These are phyloP conservation scores for Zeugodacus cucurbitae DNA, from an alignment of 1,140 invertebrate genomes.

Conservation along the genomic window DNA sequence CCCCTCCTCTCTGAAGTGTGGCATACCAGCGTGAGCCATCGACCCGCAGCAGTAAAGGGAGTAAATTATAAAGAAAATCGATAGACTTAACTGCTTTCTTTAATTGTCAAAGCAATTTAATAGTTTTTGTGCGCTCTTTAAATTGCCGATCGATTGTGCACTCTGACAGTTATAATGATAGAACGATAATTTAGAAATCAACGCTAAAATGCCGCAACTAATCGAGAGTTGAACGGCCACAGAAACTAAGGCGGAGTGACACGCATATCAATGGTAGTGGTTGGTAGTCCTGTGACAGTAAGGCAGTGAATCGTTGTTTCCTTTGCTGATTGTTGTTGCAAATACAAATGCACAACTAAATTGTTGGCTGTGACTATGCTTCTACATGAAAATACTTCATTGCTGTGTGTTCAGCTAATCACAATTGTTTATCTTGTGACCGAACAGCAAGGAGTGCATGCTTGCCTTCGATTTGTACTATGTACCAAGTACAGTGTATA, in stretches of 20 bases:
- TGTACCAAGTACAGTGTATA: background rate
- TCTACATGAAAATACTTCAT: background rate
- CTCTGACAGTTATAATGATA: constrained; percentile 8
- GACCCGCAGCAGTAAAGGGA: background rate
- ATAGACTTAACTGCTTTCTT: constrained; percentile 24
- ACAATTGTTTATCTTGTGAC: constrained; percentile 19
- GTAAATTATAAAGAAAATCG: background rate
- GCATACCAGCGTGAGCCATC: background rate
- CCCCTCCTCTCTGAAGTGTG: background rate
- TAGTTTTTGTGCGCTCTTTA: background rate
- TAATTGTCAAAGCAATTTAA: constrained; percentile 32
- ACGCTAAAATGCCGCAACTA: constrained; percentile 26
- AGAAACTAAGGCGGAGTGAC: background rate
- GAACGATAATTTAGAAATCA: constrained; percentile 32
- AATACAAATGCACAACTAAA: constrained; percentile 20
- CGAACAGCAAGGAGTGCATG: background rate
- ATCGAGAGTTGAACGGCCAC: constrained; percentile 26
- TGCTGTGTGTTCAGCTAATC: background rate
- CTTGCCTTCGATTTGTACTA: too few species aligned
- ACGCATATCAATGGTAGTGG: background rate
- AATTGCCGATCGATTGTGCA: constrained; percentile 1
- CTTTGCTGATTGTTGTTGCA: background rate
- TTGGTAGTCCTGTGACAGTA: background rate
- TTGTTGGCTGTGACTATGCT: background rate
- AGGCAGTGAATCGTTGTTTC: background rate